Evolutionary conservation across 1,140 invertebrate genomes (phyloP).

Genomic region (Aphidius ervi): DNA sequence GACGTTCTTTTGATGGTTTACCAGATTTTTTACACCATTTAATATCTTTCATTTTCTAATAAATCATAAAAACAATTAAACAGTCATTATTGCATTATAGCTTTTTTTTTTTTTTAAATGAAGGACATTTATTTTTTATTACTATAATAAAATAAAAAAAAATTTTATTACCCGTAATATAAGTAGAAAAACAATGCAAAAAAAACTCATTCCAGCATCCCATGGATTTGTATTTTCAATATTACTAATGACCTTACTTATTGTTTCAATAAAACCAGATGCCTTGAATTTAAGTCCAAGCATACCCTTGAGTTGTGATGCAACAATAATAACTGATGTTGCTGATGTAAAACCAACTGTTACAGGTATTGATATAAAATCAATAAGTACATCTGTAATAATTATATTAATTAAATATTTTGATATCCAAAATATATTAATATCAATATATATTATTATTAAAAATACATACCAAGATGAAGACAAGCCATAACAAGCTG

Average conservation of each 20-base stretch:
- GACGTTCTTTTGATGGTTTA: slow-evolving; percentile 45
- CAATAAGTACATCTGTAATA: slow-evolving; percentile 81
- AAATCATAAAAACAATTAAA: slow-evolving; percentile 14
- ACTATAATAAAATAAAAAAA: slow-evolving; percentile 51
- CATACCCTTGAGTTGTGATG: slow-evolving; percentile 81
- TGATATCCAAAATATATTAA: too few species aligned
- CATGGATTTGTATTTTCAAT: slow-evolving; percentile 60
- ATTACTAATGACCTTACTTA: slow-evolving; percentile 60
- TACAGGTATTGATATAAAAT: slow-evolving; percentile 91
- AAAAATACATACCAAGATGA: slow-evolving; percentile 61
- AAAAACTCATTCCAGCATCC: slow-evolving; percentile 68
- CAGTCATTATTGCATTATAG: neutral
- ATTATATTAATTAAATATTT: neutral
- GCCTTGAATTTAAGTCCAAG: slow-evolving; percentile 73
- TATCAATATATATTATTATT: too few species aligned
- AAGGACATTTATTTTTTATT: slow-evolving; percentile 10
- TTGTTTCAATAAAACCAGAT: slow-evolving; percentile 67
- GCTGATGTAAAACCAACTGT: slow-evolving; percentile 92
- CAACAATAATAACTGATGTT: slow-evolving; percentile 86
- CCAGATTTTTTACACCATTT: slow-evolving; percentile 42
- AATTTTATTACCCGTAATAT: slow-evolving; percentile 51
- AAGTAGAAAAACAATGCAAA: slow-evolving; percentile 67
- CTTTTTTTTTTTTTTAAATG: too few species aligned
- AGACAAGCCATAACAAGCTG: slow-evolving; percentile 80
- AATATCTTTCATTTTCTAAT: slow-evolving; percentile 65